Base-by-base conservation (phyloP, 1,140 invertebrate genomes). In the Pseudomyrmex pallidus region DNA sequence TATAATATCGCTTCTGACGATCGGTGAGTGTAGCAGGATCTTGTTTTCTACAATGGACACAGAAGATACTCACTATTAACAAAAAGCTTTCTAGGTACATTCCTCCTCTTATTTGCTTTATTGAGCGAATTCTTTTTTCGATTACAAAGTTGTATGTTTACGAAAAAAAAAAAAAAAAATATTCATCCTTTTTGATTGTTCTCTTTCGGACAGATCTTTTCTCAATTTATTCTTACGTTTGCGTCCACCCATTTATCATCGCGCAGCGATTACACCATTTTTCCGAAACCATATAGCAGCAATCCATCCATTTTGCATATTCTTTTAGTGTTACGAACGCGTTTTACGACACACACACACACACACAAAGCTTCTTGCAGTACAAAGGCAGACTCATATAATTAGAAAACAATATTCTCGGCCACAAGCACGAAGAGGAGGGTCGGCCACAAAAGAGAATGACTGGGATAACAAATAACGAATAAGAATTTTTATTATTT, bases 11-110 rank as follows among this genome's bases (percentile, higher is more conserved):
- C 91, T 93, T 91, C 91, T 90, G 91, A 90, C 89, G 92, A 84
- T 92, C 86, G 92, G 91, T 91, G 92, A 93, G 91, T 91, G 88
- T 92, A 93, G 91, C 91, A 84, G 92, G 92, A 91, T 92, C 91
- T 92, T 93, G 92, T 92, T 93, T 93, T 87, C 90, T 93, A 85
- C 91, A 93, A 74, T 93, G 92, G 92, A 92, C 92, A 84, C 92
- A 92, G 91, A 93, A 93, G 92, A 93, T 93, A 89, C 91, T 93
- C 85, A 92, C 92, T 89, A 93, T 93, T 92, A 93, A 93, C 89
- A 91, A 91, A 93, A 93, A 93, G 90, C 90, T 93, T 91, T 92
- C 91, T 93, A 93, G 92, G 92, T 93, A 93, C 87, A 88, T 91
- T 86, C 84, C 85, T 87, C 78, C 83, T 83, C 78, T 86, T 70